Conservation (phyloP, 2,888 invertebrate species). For the Cerastoderma edule region DNA sequence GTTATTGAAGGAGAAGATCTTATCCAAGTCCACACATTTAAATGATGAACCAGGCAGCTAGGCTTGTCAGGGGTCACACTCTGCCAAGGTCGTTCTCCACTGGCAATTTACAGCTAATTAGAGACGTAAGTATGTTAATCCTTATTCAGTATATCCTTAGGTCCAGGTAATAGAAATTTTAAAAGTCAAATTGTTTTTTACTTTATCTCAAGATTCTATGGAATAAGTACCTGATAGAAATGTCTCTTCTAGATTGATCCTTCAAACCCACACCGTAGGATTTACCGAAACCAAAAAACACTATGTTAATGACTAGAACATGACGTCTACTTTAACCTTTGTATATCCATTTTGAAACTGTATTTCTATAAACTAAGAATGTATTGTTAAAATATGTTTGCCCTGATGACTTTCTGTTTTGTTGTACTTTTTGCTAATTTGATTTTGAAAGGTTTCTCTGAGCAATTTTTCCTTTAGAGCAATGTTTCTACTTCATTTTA, state of each 20-base stretch:
- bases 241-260: not conserved
- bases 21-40: not conserved
- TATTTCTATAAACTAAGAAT: no score
- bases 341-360: no score
- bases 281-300: not conserved
- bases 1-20: not conserved
- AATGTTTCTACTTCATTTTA: no score
- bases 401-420: no score
- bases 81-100: conserved; percentile 4
- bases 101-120: not conserved
- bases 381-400: no score
- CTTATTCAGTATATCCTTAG: not conserved
- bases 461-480: no score
- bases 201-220: not conserved
- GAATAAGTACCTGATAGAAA: not conserved
- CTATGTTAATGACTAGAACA: not conserved
- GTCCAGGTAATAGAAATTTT: not conserved
- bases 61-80: conserved; percentile 4
- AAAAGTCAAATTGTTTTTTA: not conserved
- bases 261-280: not conserved
- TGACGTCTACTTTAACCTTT: no score
- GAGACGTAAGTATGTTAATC: conserved; percentile 10
- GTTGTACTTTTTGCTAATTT: no score
- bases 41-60: not conserved
- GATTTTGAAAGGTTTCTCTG: no score